Base-by-base conservation (phyloP, 2,113 vertebrate species). In the Pagrus major region DNA sequence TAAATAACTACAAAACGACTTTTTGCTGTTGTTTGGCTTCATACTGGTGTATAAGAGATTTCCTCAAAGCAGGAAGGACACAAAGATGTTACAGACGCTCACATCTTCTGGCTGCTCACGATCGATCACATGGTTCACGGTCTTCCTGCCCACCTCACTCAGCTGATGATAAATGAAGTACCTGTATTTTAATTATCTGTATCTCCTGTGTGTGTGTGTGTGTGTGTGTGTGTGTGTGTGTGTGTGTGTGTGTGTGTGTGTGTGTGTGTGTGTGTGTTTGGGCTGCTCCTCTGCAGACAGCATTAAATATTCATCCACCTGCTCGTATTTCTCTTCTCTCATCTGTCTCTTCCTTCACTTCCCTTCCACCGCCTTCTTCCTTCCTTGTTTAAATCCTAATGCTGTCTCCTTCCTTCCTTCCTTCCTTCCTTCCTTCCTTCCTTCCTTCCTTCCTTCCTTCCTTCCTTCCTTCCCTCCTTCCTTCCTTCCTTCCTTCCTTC, bases 301-400 rank as follows among this genome's bases (percentile, higher is more conserved):
- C 92, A 95, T 95, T 94, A 95, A 95, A 95, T 94, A 95, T 96
- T 94, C 81, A 95, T 88, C 76, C 81, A 79, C 4, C 84, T 80
- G 83, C 85, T 93, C 82, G 3, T 68, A 65, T 93, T 91, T 91
- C 90, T 91, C 85, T 84, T 91, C 86, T 54, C 73, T 91, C 85
- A 76, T 90, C 84, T 65, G 44, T 86, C 80, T 52, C 46, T 54
- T 90, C 84, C 86, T 58, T 84, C 64, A n/a, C 77, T 76, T 71
- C 55, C 52, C 54, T 80, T 64, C 60, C 79, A 76, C 81, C 46
- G 54, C 84, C 83, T 25, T 11, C n/a, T 23, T 29, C 23, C 29
- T 58, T 58, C 80, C n/a, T n/a, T 51, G 16, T 5, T 44, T 29
- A 4, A 37, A 14, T 63, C 20, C 23, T 60, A 8, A 4, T 11